Percentiles rank a stretch among this genome's conserved stretches.
These are phyloP conservation scores for Lissonota sp. DNA, from an alignment of 2,888 invertebrate species.

Conservation along the genomic window DNA sequence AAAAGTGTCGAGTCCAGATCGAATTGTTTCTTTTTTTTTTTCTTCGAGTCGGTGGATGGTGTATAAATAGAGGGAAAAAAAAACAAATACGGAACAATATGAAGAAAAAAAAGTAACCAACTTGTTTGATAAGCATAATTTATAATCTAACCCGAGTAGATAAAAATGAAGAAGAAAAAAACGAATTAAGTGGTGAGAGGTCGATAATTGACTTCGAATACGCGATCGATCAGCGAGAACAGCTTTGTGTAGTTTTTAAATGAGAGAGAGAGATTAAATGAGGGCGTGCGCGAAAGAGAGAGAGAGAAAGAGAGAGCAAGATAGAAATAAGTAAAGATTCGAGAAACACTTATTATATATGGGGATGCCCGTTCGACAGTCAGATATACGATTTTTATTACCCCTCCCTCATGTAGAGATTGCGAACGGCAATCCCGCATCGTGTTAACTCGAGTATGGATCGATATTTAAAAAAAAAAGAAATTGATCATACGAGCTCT, in stretches of 20 bases:
- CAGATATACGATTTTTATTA: conserved; percentile 62
- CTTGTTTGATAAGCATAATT: conserved; percentile 79
- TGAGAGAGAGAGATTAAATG: background rate
- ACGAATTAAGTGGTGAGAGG: conserved; percentile 41
- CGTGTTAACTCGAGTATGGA: conserved; percentile 36
- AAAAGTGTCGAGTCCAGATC: conserved; percentile 56
- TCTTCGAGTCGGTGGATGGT: conserved; percentile 50
- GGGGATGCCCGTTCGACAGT: conserved; percentile 58
- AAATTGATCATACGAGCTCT: conserved; percentile 30
- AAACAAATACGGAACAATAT: background rate
- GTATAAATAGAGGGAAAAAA: conserved; percentile 27
- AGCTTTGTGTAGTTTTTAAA: conserved; percentile 58
- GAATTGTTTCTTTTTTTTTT: conserved; percentile 61
- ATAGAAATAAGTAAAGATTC: conserved; percentile 44
- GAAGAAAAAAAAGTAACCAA: conserved; percentile 67
- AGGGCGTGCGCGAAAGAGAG: conserved; percentile 12
- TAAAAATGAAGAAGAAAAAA: conserved; percentile 19
- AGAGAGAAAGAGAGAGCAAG: conserved; percentile 43
- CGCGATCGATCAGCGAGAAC: conserved; percentile 48
- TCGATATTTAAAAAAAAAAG: conserved; percentile 9
- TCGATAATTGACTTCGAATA: conserved; percentile 37
- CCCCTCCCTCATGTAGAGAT: conserved; percentile 24
- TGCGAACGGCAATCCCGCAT: conserved; percentile 34
- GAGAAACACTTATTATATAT: conserved; percentile 38
- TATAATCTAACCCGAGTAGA: conserved; percentile 74